phyloP scores from a whole-genome alignment of 2,113 vertebrate genomes.

The Amphilophus citrinellus region DNA sequence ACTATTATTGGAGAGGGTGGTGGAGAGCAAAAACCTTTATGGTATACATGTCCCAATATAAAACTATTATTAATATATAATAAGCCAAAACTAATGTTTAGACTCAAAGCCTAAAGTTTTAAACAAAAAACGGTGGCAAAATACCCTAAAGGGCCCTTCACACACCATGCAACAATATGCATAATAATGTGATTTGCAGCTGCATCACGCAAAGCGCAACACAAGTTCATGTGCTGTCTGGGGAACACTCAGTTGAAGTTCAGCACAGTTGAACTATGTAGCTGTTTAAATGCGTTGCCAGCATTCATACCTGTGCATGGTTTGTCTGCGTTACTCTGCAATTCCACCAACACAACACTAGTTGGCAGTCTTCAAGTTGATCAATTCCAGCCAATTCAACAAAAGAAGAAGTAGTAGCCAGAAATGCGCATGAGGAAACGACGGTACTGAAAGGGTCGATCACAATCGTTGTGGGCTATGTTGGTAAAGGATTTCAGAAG shows the following conservation, averaged over 20 bases:
- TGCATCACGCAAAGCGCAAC: neutral
- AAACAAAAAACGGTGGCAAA: too few relatives aligned
- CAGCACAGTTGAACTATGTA: neutral
- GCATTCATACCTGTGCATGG: neutral
- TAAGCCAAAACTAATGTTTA: too few relatives aligned
- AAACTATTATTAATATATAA: neutral
- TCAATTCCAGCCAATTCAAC: neutral
- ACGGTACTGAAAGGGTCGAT: neutral
- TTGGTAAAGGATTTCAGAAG: neutral
- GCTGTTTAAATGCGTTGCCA: neutral
- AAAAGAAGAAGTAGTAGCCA: neutral
- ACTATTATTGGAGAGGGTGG: neutral
- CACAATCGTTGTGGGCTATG: neutral
- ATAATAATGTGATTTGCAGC: neutral
- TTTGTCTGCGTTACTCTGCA: too few relatives aligned
- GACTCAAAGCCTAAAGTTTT: too few relatives aligned
- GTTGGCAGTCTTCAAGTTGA: neutral
- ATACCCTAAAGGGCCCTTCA: neutral
- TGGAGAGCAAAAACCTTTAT: neutral
- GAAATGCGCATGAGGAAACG: neutral
- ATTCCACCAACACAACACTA: neutral
- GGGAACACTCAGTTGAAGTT: neutral
- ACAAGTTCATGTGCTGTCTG: neutral
- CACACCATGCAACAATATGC: too few relatives aligned
- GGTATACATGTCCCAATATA: neutral